These are phyloP conservation scores for Kradibia gibbosae DNA, from an alignment of 1,140 invertebrate genomes.

Conservation along the genomic window DNA sequence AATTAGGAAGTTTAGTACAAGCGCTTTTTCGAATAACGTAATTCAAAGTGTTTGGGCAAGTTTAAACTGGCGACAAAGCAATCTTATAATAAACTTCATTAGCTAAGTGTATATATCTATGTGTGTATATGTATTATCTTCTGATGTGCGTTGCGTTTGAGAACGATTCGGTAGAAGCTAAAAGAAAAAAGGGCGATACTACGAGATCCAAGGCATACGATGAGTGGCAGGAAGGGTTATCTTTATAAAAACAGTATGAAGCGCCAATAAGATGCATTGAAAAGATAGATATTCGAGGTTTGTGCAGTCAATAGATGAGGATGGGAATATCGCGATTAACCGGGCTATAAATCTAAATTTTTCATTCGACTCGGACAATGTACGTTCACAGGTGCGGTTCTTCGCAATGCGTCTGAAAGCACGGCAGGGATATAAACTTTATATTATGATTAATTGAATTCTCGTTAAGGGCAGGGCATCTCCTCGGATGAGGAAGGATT, in stretches of 20 bases:
- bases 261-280: background rate
- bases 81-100: too few species aligned
- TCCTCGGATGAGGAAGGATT: background rate
- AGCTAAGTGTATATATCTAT: too few species aligned
- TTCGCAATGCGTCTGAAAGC: background rate
- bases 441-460: constrained; percentile 15
- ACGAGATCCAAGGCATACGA: background rate
- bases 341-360: constrained; percentile 11
- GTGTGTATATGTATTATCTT: too few species aligned
- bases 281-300: background rate
- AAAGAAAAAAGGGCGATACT: background rate
- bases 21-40: background rate
- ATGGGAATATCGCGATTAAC: background rate
- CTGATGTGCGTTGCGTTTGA: too few species aligned
- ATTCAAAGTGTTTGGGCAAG: too few species aligned
- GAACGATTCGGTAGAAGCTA: too few species aligned
- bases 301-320: background rate
- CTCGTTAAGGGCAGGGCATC: background rate
- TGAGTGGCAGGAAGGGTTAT: background rate
- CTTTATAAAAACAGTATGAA: background rate
- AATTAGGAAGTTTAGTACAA: background rate
- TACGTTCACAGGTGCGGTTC: background rate
- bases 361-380: background rate
- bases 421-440: background rate
- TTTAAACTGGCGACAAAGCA: too few species aligned